These are phyloP conservation scores for Tetramorium simillimum DNA, from an alignment of 1,140 invertebrate species.

Conservation along the genomic window DNA sequence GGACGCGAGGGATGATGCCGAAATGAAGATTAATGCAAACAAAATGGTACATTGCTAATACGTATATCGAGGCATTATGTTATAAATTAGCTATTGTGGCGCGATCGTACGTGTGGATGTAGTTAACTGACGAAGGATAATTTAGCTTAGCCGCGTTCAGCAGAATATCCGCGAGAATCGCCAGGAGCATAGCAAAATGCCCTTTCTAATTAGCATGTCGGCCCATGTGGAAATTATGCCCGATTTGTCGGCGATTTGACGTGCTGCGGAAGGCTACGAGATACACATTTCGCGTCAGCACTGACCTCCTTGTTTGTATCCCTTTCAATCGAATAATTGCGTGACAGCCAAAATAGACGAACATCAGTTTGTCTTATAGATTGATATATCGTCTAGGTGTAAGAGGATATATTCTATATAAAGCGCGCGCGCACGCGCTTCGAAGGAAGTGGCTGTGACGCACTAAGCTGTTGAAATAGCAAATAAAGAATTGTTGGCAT, in stretches of 20 bases:
- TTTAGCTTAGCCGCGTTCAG: conserved; percentile 71
- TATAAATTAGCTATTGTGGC: conserved; percentile 80
- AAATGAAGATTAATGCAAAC: conserved; percentile 75
- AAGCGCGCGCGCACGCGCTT: too few species aligned
- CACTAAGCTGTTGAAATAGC: background rate
- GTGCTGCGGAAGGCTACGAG: conserved; percentile 26
- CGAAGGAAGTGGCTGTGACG: background rate
- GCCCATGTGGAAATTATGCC: conserved; percentile 65
- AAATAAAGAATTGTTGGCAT: conserved; percentile 2
- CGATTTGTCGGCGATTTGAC: conserved; percentile 69
- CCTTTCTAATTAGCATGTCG: conserved; percentile 72
- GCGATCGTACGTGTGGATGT: conserved; percentile 70
- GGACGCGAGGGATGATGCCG: conserved; percentile 57
- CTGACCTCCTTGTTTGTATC: conserved; percentile 27
- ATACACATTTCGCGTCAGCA: conserved; percentile 43
- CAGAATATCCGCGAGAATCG: conserved; percentile 63
- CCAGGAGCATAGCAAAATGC: conserved; percentile 59
- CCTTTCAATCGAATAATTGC: conserved; percentile 44
- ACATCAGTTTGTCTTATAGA: conserved; percentile 6
- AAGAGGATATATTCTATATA: background rate
- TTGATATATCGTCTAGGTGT: background rate
- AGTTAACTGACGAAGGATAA: conserved; percentile 79
- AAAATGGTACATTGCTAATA: conserved; percentile 71
- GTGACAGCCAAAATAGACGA: conserved; percentile 19
- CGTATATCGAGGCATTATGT: conserved; percentile 74